Percentiles rank a stretch among this genome's conserved stretches.
Evolutionary conservation across 2,113 vertebrate species (phyloP).

Genomic region (Pontoporia blainvillei): DNA sequence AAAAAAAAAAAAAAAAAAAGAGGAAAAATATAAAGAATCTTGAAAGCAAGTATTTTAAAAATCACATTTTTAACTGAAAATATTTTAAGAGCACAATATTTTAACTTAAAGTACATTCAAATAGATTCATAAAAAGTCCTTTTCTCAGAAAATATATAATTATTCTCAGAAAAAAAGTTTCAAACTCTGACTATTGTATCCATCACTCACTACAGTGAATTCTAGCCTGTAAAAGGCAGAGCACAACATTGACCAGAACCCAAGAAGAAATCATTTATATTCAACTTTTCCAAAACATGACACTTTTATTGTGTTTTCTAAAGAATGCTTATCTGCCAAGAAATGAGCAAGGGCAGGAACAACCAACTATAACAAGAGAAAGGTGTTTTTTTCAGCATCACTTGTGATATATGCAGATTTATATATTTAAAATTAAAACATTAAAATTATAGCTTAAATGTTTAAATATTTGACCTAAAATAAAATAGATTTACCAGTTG

Average conservation of each 20-base stretch:
- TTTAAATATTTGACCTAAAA: conserved; percentile 75
- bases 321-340: conserved; percentile 30
- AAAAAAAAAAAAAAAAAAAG: neutral
- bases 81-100: neutral
- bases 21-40: neutral
- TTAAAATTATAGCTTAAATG: conserved; percentile 71
- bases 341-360: conserved; percentile 21
- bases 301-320: conserved; percentile 23
- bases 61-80: neutral
- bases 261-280: conserved; percentile 48
- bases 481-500: conserved; percentile 69
- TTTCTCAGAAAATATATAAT: neutral
- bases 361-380: conserved; percentile 8
- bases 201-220: neutral
- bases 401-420: conserved; percentile 47
- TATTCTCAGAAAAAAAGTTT: neutral
- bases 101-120: neutral
- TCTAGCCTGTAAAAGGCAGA: neutral
- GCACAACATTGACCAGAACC: neutral
- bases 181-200: neutral
- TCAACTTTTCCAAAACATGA: conserved; percentile 47
- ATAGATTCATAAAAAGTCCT: neutral
- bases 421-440: conserved; percentile 57
- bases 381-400: conserved; percentile 1
- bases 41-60: neutral